These are phyloP conservation scores for Sebastes schlegelii DNA, from an alignment of 2,113 vertebrate genomes.

Conservation along the genomic window DNA sequence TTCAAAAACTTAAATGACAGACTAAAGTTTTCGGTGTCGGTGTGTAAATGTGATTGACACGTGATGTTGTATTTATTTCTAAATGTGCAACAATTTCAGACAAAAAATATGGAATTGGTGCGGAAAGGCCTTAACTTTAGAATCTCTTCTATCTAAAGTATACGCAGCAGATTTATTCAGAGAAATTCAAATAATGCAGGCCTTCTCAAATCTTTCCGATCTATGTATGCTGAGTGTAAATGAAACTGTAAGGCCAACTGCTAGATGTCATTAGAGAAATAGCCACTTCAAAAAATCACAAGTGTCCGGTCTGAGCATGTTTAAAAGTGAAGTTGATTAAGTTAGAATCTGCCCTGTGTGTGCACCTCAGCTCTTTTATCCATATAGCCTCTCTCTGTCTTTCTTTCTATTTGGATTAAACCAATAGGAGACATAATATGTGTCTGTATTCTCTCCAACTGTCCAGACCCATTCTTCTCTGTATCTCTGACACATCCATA, in stretches of 20 bases:
- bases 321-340: conserved; percentile 43
- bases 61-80: no score
- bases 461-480: conserved; percentile 17
- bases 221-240: conserved; percentile 2
- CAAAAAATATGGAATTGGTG: no score
- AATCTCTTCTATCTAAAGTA: not conserved
- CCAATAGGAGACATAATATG: conserved; percentile 5
- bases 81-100: no score
- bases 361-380: conserved; percentile 30
- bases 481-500: conserved; percentile 15
- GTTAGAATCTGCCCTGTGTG: conserved; percentile 35
- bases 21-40: no score
- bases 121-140: not conserved
- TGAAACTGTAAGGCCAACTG: conserved; percentile 20
- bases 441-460: conserved; percentile 19
- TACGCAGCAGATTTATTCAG: not conserved
- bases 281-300: conserved; percentile 10
- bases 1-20: no score
- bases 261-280: conserved; percentile 24
- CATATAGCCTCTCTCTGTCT: conserved; percentile 20
- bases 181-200: not conserved
- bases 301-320: conserved; percentile 15
- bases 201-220: not conserved
- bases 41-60: no score
- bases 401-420: conserved; percentile 37